Evolutionary conservation across 2,797 vertebrate species (phyloP).

Genomic region (Acanthiza pusilla): DNA sequence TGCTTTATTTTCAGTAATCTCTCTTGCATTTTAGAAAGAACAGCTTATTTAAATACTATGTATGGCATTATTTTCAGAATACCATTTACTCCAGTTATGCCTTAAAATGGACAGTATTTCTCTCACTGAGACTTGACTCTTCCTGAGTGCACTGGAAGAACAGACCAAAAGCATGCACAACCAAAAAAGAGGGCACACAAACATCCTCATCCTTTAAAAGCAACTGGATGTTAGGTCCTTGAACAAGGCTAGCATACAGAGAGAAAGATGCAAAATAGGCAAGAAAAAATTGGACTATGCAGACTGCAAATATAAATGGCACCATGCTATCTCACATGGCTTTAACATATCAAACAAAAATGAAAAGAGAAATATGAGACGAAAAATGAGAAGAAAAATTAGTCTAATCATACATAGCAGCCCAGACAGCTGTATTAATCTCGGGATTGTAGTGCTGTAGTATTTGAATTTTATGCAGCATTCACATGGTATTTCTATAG

Average conservation of each 20-base stretch:
- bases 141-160: not conserved
- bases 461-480: not conserved
- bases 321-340: not conserved
- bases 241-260: not conserved
- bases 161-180: not conserved
- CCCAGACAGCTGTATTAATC: not conserved
- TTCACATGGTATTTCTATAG: not conserved
- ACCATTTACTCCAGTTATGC: not conserved
- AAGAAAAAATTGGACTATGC: not conserved
- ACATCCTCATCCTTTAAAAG: not conserved
- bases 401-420: not conserved
- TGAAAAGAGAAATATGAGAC: not conserved
- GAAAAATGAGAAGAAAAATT: not conserved
- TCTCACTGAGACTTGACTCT: not conserved
- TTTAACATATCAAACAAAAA: not conserved
- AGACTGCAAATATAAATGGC: not conserved
- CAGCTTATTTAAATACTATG: not conserved
- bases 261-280: not conserved
- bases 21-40: not conserved
- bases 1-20: not conserved
- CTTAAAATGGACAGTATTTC: not conserved
- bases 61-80: not conserved
- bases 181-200: not conserved
- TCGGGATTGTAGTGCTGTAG: not conserved
- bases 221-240: not conserved